Base-by-base conservation (phyloP, 2,888 invertebrate species). In the Coenonympha glycerion region DNA sequence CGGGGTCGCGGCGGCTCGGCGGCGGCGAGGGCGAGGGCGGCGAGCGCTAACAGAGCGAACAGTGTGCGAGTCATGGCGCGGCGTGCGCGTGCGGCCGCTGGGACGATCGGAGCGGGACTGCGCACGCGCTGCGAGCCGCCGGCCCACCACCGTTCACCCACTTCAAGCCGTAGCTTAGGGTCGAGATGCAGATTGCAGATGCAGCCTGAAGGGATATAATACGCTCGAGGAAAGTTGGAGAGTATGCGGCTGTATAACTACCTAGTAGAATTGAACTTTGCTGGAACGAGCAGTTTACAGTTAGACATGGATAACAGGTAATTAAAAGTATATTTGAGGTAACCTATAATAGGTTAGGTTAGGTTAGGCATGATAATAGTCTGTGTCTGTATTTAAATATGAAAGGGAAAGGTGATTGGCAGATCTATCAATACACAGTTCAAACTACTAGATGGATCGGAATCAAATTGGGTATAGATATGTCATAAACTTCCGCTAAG, bases 71-170 rank as follows among this genome's bases (percentile, higher is more conserved):
- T 73, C 82, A 84, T 85, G 69, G 71, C 78, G 79, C 82, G 71
- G 65, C 76, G 71, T 70, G 76, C 74, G 79, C 83, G 81, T 82
- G 82, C 75, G 76, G 76, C 81, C 79, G 80, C 79, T 80, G 77
- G 76, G 76, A 77, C 73, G 79, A 66, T 69, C 72, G 68, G 69
- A 84, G 79, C 77, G 87, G 81, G 73, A 85, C 85, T 87, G 87
- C 77, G 85, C 83, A 73, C 65, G 78, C 70, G 76, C 68, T 49
- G 61, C 53, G 61, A 63, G 45, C 59, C 60, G 59, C 66, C 62
- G 61, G 67, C 72, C 64, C 73, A 66, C 71, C 73, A 68, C 71
- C 76, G 73, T 68, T 76, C 76, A 69, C 71, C 76, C 63, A 70
- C 68, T 65, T 64, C 67, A 66, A 66, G 66, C 72, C 73, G 71